A percentile compares a stretch with the other conserved stretches of the same genome.
Evolutionary conservation across 2,888 invertebrate species (phyloP).

Genomic region (Meteorus cinctellus): DNA sequence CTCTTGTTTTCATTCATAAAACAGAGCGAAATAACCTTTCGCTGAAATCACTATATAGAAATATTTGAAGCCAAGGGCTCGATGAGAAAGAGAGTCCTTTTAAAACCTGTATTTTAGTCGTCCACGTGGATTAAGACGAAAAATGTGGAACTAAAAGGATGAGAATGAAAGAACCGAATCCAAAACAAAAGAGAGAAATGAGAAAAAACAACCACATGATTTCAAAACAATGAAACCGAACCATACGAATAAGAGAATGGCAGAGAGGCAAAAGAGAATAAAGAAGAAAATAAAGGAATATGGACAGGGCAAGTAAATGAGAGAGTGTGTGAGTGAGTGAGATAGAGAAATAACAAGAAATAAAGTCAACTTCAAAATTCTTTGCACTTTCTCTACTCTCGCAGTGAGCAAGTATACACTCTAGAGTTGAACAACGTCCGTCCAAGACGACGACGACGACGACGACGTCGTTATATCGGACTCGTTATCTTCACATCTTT

Average conservation of each 20-base stretch:
- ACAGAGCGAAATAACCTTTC: conserved; percentile 17
- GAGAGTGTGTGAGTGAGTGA: background rate
- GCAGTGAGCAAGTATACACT: background rate
- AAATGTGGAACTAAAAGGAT: conserved; percentile 8
- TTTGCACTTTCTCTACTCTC: conserved; percentile 2
- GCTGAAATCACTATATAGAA: conserved; percentile 23
- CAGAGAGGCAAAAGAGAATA: background rate
- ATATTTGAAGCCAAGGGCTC: conserved; percentile 17
- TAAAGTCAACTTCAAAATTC: conserved; percentile 19
- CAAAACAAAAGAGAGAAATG: background rate
- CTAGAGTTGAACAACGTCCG: conserved; percentile 3
- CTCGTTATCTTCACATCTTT: conserved; percentile 19
- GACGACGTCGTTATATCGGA: conserved; percentile 15
- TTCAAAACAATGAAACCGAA: conserved; percentile 1
- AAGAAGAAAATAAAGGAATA: background rate
- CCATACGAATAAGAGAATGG: conserved; percentile 10
- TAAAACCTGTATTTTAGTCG: conserved; percentile 26
- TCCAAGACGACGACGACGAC: background rate
- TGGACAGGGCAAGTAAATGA: background rate
- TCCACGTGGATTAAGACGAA: conserved; percentile 27
- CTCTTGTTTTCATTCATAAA: conserved; percentile 28
- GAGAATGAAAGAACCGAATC: conserved; percentile 1
- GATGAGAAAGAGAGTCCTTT: conserved; percentile 10
- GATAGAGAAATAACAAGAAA: background rate
- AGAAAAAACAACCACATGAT: background rate